These are phyloP conservation scores for Eutolmus rufibarbis DNA, from an alignment of 2,888 invertebrate species.

Conservation along the genomic window DNA sequence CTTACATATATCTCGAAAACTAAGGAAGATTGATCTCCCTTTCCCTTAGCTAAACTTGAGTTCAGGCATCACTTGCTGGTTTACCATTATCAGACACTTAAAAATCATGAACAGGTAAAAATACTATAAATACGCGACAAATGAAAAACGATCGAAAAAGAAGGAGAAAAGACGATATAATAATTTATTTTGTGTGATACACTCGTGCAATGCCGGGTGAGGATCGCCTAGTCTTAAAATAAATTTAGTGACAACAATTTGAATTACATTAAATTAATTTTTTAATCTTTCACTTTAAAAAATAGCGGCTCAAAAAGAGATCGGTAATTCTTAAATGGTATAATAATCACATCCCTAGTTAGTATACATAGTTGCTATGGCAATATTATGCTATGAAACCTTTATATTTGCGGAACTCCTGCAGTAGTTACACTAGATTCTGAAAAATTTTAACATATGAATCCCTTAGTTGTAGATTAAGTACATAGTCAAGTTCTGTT, in stretches of 20 bases:
- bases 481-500: not conserved
- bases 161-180: too few species aligned
- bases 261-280: not conserved
- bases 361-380: not conserved
- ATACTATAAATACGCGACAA: too few species aligned
- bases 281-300: not conserved
- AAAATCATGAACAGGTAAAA: too few species aligned
- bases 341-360: not conserved
- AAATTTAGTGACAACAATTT: not conserved
- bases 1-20: too few species aligned
- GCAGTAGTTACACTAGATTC: not conserved
- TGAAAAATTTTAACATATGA: not conserved
- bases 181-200: too few species aligned
- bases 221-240: not conserved
- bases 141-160: too few species aligned
- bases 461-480: not conserved
- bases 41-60: too few species aligned
- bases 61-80: too few species aligned
- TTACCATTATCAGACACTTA: too few species aligned
- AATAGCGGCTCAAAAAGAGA: not conserved
- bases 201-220: not conserved
- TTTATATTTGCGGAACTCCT: not conserved
- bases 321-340: slow-evolving; percentile 1
- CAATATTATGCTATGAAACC: not conserved
- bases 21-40: too few species aligned